phyloP scores from a whole-genome alignment of 2,113 vertebrate species.

The Rhinoptilus africanus region DNA sequence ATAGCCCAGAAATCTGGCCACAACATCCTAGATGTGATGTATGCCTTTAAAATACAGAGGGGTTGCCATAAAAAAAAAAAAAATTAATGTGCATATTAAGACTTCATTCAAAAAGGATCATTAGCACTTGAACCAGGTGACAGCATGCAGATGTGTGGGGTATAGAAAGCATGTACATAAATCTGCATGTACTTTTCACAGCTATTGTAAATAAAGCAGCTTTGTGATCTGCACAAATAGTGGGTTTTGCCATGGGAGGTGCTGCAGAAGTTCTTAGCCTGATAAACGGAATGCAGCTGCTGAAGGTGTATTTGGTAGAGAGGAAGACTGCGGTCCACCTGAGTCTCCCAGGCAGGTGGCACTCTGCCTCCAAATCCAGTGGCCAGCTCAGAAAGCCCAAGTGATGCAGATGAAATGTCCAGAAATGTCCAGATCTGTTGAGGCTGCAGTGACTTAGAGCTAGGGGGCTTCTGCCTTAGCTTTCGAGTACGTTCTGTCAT shows the following conservation, averaged over 20 bases:
- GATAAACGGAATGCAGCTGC: neutral
- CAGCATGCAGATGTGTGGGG: neutral
- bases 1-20: neutral
- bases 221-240: neutral
- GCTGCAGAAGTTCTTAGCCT: neutral
- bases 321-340: neutral
- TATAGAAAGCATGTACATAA: neutral
- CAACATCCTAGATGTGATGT: fast-evolving
- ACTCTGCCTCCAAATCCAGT: too few relatives aligned
- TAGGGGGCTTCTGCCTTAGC: neutral
- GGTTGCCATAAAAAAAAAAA: neutral
- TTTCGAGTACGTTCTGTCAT: neutral
- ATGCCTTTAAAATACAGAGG: neutral
- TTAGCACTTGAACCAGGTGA: neutral
- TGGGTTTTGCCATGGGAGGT: neutral
- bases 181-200: neutral
- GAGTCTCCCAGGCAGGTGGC: neutral
- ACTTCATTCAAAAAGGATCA: neutral
- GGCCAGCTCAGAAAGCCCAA: neutral
- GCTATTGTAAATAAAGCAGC: neutral
- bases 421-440: neutral
- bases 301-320: neutral
- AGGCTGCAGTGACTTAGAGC: neutral
- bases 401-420: neutral
- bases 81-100: neutral